Evolutionary conservation across 2,113 vertebrate species (phyloP).

Genomic region (Nerophis lumbriciformis): DNA sequence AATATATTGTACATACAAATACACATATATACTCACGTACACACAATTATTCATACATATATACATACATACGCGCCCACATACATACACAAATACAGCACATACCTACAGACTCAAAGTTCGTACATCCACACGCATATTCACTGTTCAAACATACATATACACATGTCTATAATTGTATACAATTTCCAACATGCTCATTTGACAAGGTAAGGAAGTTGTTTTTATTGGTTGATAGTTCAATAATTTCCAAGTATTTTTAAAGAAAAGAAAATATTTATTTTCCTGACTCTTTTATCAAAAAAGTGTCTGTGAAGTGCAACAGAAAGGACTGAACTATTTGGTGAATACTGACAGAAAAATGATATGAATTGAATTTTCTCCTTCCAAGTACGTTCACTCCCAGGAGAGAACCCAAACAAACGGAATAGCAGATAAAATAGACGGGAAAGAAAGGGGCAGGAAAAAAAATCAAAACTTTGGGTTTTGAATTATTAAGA

Average conservation of each 20-base stretch:
- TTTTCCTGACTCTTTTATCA: background rate
- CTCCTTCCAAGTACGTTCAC: constrained; percentile 39
- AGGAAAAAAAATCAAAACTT: constrained; percentile 32
- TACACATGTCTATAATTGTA: no score
- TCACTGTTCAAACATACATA: no score
- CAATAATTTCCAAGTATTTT: background rate
- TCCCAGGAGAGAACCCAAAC: constrained; percentile 46
- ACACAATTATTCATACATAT: no score
- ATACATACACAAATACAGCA: no score
- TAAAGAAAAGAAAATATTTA: background rate
- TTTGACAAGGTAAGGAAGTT: background rate
- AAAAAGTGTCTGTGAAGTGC: constrained; percentile 4
- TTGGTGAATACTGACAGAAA: constrained; percentile 45
- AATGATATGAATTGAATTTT: constrained; percentile 40
- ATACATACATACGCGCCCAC: no score
- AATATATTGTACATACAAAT: no score
- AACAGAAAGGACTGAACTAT: constrained; percentile 23
- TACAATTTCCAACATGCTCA: background rate
- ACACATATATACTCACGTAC: no score
- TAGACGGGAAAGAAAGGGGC: constrained; percentile 28
- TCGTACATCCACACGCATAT: no score
- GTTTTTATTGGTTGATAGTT: background rate
- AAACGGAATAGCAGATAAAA: constrained; percentile 73
- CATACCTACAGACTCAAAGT: no score
- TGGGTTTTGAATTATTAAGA: constrained; percentile 64